phyloP scores from a whole-genome alignment of 2,113 vertebrate genomes.

The Erythrocercus mccallii region DNA sequence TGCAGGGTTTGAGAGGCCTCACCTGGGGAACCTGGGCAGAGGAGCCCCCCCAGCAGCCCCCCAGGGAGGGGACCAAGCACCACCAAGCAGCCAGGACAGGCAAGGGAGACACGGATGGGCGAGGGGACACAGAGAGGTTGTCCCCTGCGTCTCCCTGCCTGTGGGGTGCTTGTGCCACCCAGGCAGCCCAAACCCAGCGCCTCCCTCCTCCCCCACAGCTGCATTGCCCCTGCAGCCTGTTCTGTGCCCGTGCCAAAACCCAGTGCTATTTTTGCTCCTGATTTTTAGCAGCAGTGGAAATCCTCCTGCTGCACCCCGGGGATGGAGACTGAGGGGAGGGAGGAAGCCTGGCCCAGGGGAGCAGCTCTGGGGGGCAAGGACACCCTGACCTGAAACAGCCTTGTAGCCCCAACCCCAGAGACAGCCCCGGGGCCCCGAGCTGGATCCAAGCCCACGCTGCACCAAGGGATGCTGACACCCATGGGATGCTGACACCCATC shows the following conservation, averaged over 20 bases:
- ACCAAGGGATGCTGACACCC: neutral
- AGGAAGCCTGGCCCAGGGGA: neutral
- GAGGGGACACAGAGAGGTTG: neutral
- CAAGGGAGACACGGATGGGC: accelerated
- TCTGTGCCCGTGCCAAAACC: constrained; percentile 50
- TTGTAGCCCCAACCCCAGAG: neutral
- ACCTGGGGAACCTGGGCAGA: neutral
- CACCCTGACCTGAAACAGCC: neutral
- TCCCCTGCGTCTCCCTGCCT: neutral
- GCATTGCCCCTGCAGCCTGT: constrained; percentile 59
- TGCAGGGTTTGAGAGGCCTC: neutral
- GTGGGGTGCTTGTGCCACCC: neutral
- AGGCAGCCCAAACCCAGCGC: neutral
- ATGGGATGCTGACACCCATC: neutral
- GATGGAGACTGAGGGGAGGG: neutral
- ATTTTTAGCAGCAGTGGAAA: constrained; percentile 42
- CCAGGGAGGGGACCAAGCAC: neutral
- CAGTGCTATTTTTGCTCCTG: constrained; percentile 35
- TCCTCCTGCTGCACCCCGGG: constrained; percentile 26
- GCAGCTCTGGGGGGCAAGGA: neutral
- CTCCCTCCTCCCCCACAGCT: constrained; percentile 24
- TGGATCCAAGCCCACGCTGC: neutral
- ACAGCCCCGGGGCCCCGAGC: neutral
- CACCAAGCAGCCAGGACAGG: neutral
- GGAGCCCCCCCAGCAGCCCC: neutral